phyloP scores from a whole-genome alignment of 2,888 invertebrate species.

The Galerucella pusilla region DNA sequence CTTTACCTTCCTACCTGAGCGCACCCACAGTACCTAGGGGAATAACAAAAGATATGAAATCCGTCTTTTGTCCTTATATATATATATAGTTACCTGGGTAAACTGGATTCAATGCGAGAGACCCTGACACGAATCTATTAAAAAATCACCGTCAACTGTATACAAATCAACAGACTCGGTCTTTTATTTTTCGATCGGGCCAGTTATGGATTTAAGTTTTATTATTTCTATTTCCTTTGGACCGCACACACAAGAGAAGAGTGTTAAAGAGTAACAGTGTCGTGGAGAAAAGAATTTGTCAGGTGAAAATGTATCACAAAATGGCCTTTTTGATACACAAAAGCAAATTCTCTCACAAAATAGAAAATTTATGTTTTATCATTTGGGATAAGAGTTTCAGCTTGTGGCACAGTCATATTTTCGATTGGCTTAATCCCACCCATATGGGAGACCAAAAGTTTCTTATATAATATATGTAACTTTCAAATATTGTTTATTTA shows the following conservation, averaged over 20 bases:
- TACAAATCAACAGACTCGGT: slow-evolving; percentile 53
- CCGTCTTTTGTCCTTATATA: slow-evolving; percentile 58
- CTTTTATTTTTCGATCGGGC: slow-evolving; percentile 56
- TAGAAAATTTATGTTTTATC: no score
- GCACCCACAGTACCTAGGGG: slow-evolving; percentile 60
- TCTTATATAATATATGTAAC: no score
- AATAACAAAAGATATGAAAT: slow-evolving; percentile 63
- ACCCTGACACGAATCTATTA: slow-evolving; percentile 58
- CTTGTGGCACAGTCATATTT: no score
- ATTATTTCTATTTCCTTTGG: slow-evolving; percentile 45
- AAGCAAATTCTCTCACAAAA: not conserved
- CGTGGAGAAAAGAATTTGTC: slow-evolving; percentile 18
- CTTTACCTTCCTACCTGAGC: slow-evolving; percentile 59
- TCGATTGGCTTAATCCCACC: no score
- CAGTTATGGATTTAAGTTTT: slow-evolving; percentile 56
- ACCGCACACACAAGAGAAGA: slow-evolving; percentile 42
- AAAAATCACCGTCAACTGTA: slow-evolving; percentile 57
- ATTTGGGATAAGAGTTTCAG: no score
- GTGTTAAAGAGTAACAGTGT: slow-evolving; percentile 42
- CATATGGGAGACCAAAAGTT: no score
- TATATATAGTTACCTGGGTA: slow-evolving; percentile 58
- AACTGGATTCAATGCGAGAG: slow-evolving; percentile 59
- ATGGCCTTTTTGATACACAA: not conserved
- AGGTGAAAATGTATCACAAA: not conserved
- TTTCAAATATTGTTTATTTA: no score